Conservation (phyloP, 2,888 invertebrate genomes). For the Hipparchia semele region DNA sequence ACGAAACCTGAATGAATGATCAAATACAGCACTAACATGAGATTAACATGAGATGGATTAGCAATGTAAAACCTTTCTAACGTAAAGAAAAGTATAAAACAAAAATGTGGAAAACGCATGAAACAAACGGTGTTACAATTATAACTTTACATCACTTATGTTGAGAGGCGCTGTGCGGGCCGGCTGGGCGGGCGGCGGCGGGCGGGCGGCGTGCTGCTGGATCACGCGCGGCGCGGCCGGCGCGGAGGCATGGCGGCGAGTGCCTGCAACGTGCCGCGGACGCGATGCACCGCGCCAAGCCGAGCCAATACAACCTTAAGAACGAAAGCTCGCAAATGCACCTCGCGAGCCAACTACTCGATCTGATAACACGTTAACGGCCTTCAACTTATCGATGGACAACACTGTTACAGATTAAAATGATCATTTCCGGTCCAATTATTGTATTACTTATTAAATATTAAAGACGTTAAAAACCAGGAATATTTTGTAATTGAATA, state of each 20-base stretch:
- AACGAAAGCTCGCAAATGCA: conserved; percentile 47
- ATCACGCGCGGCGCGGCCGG: conserved; percentile 37
- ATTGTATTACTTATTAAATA: too few species aligned
- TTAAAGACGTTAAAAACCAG: too few species aligned
- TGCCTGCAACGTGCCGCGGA: conserved; percentile 48
- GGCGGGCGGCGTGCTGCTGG: conserved; percentile 10
- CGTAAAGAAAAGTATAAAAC: not conserved
- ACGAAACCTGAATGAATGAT: not conserved
- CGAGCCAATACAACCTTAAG: conserved; percentile 46
- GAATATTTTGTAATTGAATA: too few species aligned
- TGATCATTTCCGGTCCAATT: not conserved
- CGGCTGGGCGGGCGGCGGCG: conserved; percentile 1
- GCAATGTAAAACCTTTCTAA: not conserved
- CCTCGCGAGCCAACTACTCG: conserved; percentile 49
- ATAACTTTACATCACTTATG: conserved; percentile 32
- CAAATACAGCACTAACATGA: not conserved
- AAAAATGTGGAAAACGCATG: not conserved
- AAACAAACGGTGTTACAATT: not conserved
- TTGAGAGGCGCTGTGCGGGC: not conserved
- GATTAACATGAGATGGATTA: not conserved
- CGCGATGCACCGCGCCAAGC: conserved; percentile 48
- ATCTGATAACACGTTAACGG: conserved; percentile 51
- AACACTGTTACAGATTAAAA: conserved; percentile 22
- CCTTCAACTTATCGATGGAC: conserved; percentile 47
- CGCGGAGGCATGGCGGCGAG: conserved; percentile 45